Conservation (phyloP, 2,888 invertebrate species). For the Ctenicera cuprea region DNA sequence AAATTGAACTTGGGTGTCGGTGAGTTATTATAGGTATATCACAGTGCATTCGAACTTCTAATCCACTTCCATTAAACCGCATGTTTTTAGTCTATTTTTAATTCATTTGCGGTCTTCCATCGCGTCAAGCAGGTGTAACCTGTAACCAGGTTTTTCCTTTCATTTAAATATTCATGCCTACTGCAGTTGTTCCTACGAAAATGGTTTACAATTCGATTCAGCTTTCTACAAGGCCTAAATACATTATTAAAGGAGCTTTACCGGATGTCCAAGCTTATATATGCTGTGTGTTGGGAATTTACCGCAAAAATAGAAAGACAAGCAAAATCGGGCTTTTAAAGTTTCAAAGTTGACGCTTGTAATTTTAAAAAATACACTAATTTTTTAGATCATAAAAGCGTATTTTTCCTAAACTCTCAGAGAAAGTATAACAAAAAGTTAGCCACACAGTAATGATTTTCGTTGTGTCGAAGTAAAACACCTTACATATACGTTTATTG, state of each 20-base stretch:
- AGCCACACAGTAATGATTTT: no score
- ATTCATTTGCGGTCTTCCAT: conserved; percentile 2
- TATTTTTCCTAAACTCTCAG: no score
- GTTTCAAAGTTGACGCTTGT: not conserved
- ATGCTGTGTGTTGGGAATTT: not conserved
- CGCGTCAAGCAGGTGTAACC: conserved; percentile 23
- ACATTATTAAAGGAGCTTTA: conserved; percentile 23
- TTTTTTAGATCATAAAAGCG: not conserved
- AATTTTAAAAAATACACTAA: not conserved
- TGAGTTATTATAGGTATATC: conserved; percentile 30
- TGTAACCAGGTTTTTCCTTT: conserved; percentile 20
- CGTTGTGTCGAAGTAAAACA: no score
- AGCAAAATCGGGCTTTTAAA: not conserved
- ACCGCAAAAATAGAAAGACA: not conserved
- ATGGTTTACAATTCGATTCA: conserved; percentile 23
- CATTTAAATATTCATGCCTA: conserved; percentile 27
- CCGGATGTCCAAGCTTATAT: conserved; percentile 5
- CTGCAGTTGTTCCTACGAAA: conserved; percentile 10
- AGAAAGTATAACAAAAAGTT: no score
- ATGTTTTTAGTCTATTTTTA: conserved; percentile 9
- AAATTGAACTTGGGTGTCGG: conserved; percentile 33
- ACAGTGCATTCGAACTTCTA: conserved; percentile 18
- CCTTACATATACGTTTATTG: no score
- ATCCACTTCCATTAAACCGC: not conserved
- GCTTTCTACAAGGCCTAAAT: conserved; percentile 17